Evolutionary conservation across 1,140 invertebrate genomes (phyloP), one percentile per base, ranked within the genome.

Genomic region (Melitaea cinxia): DNA sequence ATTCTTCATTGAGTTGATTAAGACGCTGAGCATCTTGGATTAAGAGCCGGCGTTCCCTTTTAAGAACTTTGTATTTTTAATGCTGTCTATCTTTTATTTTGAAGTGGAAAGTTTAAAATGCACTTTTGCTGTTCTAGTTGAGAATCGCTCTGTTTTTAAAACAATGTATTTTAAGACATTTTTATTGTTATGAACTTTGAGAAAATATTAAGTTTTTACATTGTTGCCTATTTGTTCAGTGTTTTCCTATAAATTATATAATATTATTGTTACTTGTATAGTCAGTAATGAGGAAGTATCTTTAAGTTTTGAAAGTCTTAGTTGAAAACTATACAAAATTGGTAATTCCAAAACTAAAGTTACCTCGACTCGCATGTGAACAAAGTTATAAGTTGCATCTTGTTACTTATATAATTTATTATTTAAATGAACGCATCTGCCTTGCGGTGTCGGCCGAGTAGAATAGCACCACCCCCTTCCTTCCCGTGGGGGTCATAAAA

Each of bases 21-120:
- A 45, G 59, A 45, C 17, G 28, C 24, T 23, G 39, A 63, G 37
- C 24, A 26, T 33, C 19, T 28, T 12, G 26, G 37, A 55, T 55
- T 47, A 55, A 30, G 24, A 15, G 47, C 0, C 17, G 17, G 37
- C 33, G 53, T 50, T 65, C 64, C 59, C 35, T 65, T 70, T 70
- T 62, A 57, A 68, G 54, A 56, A 68, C 64, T 54, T 68, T 65
- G 53, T 72, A 71, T 69, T 71, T 78, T 71, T 73, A 75, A 78
- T 73, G 62, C 54, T 59, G 23, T 69, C 65, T 62, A 17, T 67
- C 37, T 65, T 52, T 62, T 45, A 45, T 45, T 57, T 35, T 64
- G 30, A 68, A 73, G 65, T 69, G 57, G 58, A 52, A 73, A 76
- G 71, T 76, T 69, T 68, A 58, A 39, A 54, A 66, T 69, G 62